These are phyloP conservation scores for Mormyrus proboscirostris DNA, from an alignment of 2,797 vertebrate species.

Conservation along the genomic window DNA sequence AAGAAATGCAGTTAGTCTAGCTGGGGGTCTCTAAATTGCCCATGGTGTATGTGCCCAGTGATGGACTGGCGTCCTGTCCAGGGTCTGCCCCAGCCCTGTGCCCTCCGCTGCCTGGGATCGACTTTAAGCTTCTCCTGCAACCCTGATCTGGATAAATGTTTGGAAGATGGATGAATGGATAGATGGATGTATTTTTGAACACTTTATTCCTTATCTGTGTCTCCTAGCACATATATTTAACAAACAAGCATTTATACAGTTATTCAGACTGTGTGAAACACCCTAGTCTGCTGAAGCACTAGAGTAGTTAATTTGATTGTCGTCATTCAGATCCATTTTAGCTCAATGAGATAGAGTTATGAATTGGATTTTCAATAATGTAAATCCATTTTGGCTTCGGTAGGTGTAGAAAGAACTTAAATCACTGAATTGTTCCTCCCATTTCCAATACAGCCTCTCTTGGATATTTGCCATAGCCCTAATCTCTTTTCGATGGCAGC, in stretches of 20 bases:
- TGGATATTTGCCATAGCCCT: constrained; percentile 67
- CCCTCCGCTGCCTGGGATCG: not conserved
- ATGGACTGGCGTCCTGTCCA: not conserved
- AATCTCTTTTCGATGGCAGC: constrained; percentile 76
- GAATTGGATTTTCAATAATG: constrained; percentile 86
- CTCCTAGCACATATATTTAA: constrained; percentile 12
- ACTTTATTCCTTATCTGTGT: constrained; percentile 1
- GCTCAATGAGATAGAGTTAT: constrained; percentile 63
- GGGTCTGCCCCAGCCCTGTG: not conserved
- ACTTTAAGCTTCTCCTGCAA: not conserved
- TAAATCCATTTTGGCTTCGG: constrained; percentile 73
- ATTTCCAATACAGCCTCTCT: constrained; percentile 58
- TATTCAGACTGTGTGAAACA: constrained; percentile 42
- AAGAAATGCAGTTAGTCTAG: not conserved
- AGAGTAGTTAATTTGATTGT: constrained; percentile 82
- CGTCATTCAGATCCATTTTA: constrained; percentile 72
- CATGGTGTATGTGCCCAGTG: not conserved
- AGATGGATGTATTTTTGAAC: not conserved
- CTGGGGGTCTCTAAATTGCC: not conserved
- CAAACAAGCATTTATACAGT: constrained; percentile 15
- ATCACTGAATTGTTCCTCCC: constrained; percentile 69
- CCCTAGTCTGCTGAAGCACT: constrained; percentile 55
- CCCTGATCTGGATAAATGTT: not conserved
- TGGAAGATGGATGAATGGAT: not conserved
- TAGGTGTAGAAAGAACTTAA: constrained; percentile 67